Evolutionary conservation across 2,888 invertebrate genomes (phyloP).

Genomic region (Caenorhabditis imperialis): DNA sequence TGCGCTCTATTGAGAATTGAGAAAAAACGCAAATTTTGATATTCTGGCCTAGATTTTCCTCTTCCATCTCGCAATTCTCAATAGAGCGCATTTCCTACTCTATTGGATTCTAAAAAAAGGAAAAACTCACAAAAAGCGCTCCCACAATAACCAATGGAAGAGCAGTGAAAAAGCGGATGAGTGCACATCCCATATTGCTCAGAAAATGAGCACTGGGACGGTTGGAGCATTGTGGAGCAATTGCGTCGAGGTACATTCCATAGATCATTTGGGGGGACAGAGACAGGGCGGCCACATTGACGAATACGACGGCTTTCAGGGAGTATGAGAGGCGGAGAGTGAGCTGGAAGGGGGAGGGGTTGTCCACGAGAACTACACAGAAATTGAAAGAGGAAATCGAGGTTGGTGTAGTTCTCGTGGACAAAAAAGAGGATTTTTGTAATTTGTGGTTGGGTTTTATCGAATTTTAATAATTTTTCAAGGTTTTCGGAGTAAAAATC

Average conservation of each 20-base stretch:
- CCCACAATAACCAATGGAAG: constrained; percentile 26
- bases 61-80: too few relatives aligned
- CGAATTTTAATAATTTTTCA: too few relatives aligned
- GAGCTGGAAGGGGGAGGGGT: constrained; percentile 19
- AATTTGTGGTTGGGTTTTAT: too few relatives aligned
- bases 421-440: too few relatives aligned
- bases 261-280: constrained; percentile 12
- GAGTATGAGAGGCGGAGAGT: constrained; percentile 24
- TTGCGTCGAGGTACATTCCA: constrained; percentile 16
- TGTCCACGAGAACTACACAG: too few relatives aligned
- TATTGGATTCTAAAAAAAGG: too few relatives aligned
- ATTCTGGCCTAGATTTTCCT: too few relatives aligned
- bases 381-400: too few relatives aligned
- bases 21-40: too few relatives aligned
- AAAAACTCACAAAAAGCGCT: constrained; percentile 18
- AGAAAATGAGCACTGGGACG: constrained; percentile 17
- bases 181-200: constrained; percentile 33
- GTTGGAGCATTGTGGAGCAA: constrained; percentile 19
- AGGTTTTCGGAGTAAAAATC: too few relatives aligned
- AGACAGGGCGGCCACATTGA: constrained; percentile 4
- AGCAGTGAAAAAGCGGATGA: constrained; percentile 26
- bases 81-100: background rate
- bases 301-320: constrained; percentile 16
- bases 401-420: too few relatives aligned
- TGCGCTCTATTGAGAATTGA: too few relatives aligned